Evolutionary conservation across 2,888 invertebrate species (phyloP).

Genomic region (Apamea anceps): DNA sequence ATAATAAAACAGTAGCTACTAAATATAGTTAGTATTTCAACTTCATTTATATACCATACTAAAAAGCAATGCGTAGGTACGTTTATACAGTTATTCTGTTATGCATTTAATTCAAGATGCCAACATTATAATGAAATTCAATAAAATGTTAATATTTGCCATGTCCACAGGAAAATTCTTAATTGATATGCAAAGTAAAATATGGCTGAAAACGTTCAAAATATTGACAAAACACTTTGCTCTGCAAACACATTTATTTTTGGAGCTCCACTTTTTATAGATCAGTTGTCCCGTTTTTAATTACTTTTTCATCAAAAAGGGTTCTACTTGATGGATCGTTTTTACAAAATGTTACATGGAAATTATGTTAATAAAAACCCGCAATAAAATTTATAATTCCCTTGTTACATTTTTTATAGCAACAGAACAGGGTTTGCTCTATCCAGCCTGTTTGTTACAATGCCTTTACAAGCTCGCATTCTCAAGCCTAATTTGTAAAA

Average conservation of each 20-base stretch:
- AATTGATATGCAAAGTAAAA: constrained; percentile 52
- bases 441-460: constrained; percentile 17
- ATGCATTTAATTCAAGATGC: background rate
- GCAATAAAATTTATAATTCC: constrained; percentile 40
- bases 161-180: constrained; percentile 11
- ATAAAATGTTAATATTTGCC: background rate
- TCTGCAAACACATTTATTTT: constrained; percentile 51
- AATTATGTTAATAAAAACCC: constrained; percentile 42
- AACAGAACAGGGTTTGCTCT: constrained; percentile 13
- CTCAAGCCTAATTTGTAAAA: constrained; percentile 57
- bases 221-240: constrained; percentile 54
- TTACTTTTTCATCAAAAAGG: constrained; percentile 57
- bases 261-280: constrained; percentile 38
- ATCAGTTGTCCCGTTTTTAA: constrained; percentile 45
- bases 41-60: constrained; percentile 4
- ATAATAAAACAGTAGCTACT: constrained; percentile 16
- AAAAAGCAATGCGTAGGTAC: background rate
- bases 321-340: constrained; percentile 53
- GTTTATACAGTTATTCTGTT: background rate
- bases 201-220: constrained; percentile 20
- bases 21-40: background rate
- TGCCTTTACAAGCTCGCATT: constrained; percentile 31
- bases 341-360: constrained; percentile 31
- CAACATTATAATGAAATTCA: constrained; percentile 15
- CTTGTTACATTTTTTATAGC: constrained; percentile 29